phyloP scores from a whole-genome alignment of 2,113 vertebrate genomes.

The Chamaea fasciata region DNA sequence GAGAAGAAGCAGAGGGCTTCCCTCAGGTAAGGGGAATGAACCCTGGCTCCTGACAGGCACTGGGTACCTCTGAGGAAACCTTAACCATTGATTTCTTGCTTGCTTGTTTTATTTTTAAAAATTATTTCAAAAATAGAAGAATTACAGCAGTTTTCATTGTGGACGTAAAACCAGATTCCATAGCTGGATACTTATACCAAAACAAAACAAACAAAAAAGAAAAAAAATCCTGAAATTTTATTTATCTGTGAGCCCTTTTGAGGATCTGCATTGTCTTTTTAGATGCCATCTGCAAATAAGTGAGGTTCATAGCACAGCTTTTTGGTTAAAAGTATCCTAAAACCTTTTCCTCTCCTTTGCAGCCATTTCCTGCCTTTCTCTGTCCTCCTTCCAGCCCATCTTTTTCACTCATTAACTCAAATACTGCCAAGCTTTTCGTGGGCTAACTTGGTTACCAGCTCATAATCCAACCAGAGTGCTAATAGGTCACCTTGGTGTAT shows the following conservation, averaged over 20 bases:
- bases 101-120: background rate
- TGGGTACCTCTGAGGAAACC: background rate
- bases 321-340: background rate
- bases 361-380: background rate
- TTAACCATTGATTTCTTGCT: background rate
- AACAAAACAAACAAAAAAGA: background rate
- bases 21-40: constrained; percentile 78
- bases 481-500: background rate
- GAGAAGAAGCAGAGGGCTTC: constrained; percentile 89
- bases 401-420: background rate
- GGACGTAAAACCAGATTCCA: background rate
- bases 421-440: background rate
- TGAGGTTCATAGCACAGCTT: background rate
- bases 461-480: background rate
- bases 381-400: background rate
- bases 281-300: background rate
- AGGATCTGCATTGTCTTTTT: background rate
- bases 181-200: background rate
- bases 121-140: background rate
- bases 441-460: background rate
- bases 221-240: background rate
- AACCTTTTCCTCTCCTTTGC: background rate
- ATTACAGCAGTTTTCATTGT: background rate
- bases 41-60: background rate
- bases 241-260: background rate